Conservation (phyloP, 2,888 invertebrate genomes). For the Xestia xanthographa region DNA sequence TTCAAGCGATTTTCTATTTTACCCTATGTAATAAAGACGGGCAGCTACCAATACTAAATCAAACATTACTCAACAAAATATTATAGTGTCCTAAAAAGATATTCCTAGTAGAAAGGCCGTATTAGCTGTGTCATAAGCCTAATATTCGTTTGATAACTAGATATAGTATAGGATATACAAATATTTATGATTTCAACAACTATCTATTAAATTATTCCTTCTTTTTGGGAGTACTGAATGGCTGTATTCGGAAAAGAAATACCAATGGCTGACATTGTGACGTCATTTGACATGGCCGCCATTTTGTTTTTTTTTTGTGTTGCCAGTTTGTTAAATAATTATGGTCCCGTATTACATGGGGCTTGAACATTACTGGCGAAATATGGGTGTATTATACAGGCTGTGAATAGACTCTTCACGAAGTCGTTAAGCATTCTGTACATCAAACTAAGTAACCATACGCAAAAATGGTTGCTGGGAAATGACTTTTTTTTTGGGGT, state of each 20-base stretch:
- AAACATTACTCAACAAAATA: constrained; percentile 38
- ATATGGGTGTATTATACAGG: background rate
- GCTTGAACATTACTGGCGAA: background rate
- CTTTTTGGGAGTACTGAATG: constrained; percentile 59
- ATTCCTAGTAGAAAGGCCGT: constrained; percentile 64
- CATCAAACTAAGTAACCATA: too few species aligned
- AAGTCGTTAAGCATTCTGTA: too few species aligned
- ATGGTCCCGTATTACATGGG: background rate
- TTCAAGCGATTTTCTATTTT: too few species aligned
- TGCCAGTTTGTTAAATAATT: constrained; percentile 11
- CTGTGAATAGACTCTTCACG: too few species aligned
- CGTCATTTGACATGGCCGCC: constrained; percentile 44
- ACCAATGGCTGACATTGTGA: constrained; percentile 21
- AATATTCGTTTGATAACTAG: constrained; percentile 57
- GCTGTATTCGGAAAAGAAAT: constrained; percentile 37
- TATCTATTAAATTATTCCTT: constrained; percentile 53
- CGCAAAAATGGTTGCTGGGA: too few species aligned
- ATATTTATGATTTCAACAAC: constrained; percentile 63
- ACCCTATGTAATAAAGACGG: background rate
- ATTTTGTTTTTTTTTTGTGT: constrained; percentile 34
- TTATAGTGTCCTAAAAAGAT: constrained; percentile 51
- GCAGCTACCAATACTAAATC: background rate
- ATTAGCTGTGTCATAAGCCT: constrained; percentile 62
- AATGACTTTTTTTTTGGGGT: too few species aligned
- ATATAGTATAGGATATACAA: constrained; percentile 49